phyloP scores from a whole-genome alignment of 1,140 invertebrate species.

The Zaprionus gabonicus region DNA sequence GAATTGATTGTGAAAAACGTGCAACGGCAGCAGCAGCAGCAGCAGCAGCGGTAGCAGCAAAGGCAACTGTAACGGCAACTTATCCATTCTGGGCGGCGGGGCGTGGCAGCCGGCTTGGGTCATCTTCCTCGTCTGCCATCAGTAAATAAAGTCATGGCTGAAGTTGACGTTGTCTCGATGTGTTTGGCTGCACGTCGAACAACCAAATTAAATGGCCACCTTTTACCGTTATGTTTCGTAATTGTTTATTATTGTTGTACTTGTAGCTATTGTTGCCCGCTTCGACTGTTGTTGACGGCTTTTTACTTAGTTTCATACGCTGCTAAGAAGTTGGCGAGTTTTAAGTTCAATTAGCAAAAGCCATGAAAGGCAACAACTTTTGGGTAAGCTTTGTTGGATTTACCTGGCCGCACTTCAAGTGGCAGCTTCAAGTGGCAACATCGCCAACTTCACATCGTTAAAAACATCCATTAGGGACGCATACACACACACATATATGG shows the following conservation, averaged over 20 bases:
- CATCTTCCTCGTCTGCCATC: constrained; percentile 29
- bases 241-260: constrained; percentile 13
- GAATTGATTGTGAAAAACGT: constrained; percentile 83
- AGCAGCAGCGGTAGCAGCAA: constrained; percentile 63
- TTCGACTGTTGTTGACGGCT: constrained; percentile 54
- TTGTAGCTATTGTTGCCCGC: too few relatives aligned
- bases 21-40: constrained; percentile 69
- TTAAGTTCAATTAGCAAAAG: constrained; percentile 78
- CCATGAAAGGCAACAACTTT: constrained; percentile 47
- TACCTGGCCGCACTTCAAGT: constrained; percentile 50
- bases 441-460: constrained; percentile 71
- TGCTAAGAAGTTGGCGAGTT: constrained; percentile 45
- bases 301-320: constrained; percentile 71
- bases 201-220: constrained; percentile 70
- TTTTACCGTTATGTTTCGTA: constrained; percentile 57
- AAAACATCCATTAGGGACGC: constrained; percentile 62
- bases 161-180: constrained; percentile 44
- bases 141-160: constrained; percentile 42
- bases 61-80: constrained; percentile 24
- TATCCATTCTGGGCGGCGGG: not conserved
- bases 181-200: constrained; percentile 57
- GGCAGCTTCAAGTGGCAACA: constrained; percentile 56
- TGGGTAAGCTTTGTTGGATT: constrained; percentile 36
- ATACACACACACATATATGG: constrained; percentile 12
- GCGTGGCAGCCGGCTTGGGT: constrained; percentile 16